Conservation (phyloP, 1,140 invertebrate species). For the Babylonia areolata region DNA sequence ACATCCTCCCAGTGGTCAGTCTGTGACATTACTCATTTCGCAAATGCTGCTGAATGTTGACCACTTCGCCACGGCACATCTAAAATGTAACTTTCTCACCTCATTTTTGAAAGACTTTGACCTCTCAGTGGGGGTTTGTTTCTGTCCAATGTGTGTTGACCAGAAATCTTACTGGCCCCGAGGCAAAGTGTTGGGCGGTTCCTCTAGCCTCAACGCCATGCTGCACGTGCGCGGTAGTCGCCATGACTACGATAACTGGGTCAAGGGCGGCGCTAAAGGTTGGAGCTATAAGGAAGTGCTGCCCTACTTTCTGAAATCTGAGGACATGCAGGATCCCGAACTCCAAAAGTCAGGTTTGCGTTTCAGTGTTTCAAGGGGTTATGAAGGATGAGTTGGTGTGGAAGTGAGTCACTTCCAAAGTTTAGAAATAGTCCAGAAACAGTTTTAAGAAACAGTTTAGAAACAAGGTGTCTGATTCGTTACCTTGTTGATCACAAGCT, state of each 20-base stretch:
- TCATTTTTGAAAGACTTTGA: neutral
- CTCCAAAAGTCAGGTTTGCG: constrained; percentile 24
- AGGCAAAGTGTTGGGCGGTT: constrained; percentile 40
- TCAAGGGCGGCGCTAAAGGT: constrained; percentile 88
- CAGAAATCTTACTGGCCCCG: constrained; percentile 39
- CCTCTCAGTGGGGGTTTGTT: neutral
- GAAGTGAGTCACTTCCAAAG: neutral
- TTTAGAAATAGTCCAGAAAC: too few relatives aligned
- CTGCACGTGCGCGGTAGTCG: too few relatives aligned
- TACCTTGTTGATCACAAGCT: neutral
- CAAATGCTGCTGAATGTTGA: too few relatives aligned
- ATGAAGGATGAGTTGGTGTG: neutral
- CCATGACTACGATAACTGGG: too few relatives aligned
- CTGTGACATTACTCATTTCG: too few relatives aligned
- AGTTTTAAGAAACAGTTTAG: neutral
- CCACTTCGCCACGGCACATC: neutral
- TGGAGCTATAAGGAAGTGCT: constrained; percentile 91
- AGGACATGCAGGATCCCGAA: constrained; percentile 40
- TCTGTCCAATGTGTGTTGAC: neutral
- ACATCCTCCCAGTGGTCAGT: too few relatives aligned
- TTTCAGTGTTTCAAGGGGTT: neutral
- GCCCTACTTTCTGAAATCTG: constrained; percentile 92
- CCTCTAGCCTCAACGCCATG: constrained; percentile 32
- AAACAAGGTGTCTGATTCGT: too few relatives aligned
- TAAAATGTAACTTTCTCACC: neutral